Conservation (phyloP, 1,140 invertebrate species). For the Copidosoma floridanum region DNA sequence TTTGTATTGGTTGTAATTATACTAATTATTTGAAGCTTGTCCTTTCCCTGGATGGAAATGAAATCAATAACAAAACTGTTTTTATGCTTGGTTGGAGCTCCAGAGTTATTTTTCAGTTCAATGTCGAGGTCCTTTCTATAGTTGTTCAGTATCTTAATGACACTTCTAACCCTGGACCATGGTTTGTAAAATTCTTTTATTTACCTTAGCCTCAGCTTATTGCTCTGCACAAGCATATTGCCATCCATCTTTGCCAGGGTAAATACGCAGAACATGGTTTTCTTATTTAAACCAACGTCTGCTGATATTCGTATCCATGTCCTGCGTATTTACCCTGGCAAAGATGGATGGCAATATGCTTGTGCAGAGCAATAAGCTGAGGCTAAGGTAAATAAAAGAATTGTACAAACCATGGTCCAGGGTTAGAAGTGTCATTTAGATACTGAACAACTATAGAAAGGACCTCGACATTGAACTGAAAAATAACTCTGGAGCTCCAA, state of each 20-base stretch:
- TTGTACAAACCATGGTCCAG: constrained; percentile 92
- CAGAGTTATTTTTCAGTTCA: constrained; percentile 88
- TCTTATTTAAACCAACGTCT: constrained; percentile 98
- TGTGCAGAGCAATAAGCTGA: constrained; percentile 99
- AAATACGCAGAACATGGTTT: constrained; percentile 96
- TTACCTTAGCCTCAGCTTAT: constrained; percentile 92
- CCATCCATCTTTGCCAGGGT: constrained; percentile 96
- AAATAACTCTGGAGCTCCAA: constrained; percentile 83
- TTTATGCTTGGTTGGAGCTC: constrained; percentile 87
- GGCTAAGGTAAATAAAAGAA: constrained; percentile 91
- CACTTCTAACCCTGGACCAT: constrained; percentile 94
- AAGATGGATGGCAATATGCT: constrained; percentile 97
- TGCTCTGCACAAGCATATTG: constrained; percentile 99
- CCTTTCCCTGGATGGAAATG: constrained; percentile 99
- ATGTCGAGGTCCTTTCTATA: constrained; percentile 98
- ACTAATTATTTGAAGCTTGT: constrained; percentile 93
- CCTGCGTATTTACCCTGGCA: constrained; percentile 96
- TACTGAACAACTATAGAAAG: constrained; percentile 97
- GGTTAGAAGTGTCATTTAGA: constrained; percentile 96
- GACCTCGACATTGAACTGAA: constrained; percentile 98
- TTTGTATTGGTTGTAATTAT: too few species aligned
- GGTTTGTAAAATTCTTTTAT: constrained; percentile 89
- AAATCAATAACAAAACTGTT: constrained; percentile 98
- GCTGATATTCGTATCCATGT: too few species aligned
- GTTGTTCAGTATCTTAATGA: constrained; percentile 99